These are phyloP conservation scores for Cephus spinipes DNA, from an alignment of 2,888 invertebrate species.

Conservation along the genomic window DNA sequence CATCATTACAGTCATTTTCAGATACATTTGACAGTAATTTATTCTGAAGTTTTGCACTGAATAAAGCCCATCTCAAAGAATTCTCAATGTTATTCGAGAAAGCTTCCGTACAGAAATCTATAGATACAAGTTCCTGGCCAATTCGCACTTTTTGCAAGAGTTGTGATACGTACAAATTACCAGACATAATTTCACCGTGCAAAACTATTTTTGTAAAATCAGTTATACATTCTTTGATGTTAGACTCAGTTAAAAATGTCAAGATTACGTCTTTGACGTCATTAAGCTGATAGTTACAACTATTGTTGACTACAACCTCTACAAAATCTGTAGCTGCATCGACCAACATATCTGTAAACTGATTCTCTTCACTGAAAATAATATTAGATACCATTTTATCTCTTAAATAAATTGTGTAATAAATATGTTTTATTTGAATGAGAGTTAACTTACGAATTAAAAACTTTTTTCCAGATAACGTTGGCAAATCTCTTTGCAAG, in stretches of 20 bases:
- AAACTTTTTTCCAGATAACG: constrained; percentile 56
- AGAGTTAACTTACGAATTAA: constrained; percentile 41
- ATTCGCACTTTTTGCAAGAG: constrained; percentile 40
- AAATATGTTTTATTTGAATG: constrained; percentile 10
- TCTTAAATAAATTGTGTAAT: constrained; percentile 15
- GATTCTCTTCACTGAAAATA: constrained; percentile 31
- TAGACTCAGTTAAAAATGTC: constrained; percentile 45
- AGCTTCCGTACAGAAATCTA: constrained; percentile 40
- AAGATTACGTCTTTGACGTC: constrained; percentile 36
- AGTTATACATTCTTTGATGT: constrained; percentile 50
- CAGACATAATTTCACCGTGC: constrained; percentile 57
- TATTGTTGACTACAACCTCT: constrained; percentile 40
- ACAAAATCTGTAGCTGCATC: constrained; percentile 48
- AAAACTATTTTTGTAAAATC: constrained; percentile 49
- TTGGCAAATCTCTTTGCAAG: constrained; percentile 56
- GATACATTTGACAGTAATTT: constrained; percentile 27
- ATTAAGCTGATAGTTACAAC: constrained; percentile 19
- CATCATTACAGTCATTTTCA: constrained; percentile 31
- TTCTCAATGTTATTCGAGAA: constrained; percentile 47
- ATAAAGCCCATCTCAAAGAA: constrained; percentile 58
- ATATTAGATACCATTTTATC: neutral
- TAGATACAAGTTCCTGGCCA: constrained; percentile 34
- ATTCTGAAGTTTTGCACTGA: constrained; percentile 45
- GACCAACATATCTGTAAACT: constrained; percentile 38
- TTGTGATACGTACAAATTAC: constrained; percentile 51